phyloP scores from a whole-genome alignment of 2,888 invertebrate species.

The Cantharis rustica region DNA sequence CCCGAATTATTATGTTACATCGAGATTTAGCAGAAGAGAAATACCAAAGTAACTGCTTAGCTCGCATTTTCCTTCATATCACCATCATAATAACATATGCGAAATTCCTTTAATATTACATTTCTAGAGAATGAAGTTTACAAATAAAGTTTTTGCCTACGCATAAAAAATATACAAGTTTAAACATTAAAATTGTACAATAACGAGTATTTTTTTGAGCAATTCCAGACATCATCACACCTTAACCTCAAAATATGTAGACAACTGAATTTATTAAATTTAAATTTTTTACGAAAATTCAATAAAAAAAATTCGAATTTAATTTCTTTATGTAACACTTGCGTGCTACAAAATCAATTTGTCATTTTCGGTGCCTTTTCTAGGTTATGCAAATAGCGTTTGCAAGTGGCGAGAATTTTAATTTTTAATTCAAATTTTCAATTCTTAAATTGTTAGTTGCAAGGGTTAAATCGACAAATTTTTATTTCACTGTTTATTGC shows the following conservation, averaged over 20 bases:
- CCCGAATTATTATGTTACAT: constrained; percentile 21
- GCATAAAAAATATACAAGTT: not conserved
- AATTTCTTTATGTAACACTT: not conserved
- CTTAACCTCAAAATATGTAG: not conserved
- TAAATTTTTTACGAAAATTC: not conserved
- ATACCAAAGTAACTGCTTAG: constrained; percentile 10
- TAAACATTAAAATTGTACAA: not conserved
- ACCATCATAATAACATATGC: constrained; percentile 18
- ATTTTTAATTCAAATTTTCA: not conserved
- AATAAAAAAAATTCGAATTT: not conserved
- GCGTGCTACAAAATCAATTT: not conserved
- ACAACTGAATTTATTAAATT: not conserved
- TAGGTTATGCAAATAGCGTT: not conserved
- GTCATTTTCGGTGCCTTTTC: not conserved
- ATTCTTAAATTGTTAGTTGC: not conserved
- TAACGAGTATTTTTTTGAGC: not conserved
- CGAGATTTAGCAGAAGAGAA: constrained; percentile 18
- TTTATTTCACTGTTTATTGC: not conserved
- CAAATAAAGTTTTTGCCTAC: not conserved
- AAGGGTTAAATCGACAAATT: not conserved
- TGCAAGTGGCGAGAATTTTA: not conserved
- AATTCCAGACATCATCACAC: not conserved
- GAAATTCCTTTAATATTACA: constrained; percentile 25
- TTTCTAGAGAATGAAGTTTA: constrained; percentile 8
- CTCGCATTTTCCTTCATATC: constrained; percentile 20